Percentiles rank a stretch among this genome's conserved stretches.
These are phyloP conservation scores for Bicyclus anynana DNA, from an alignment of 1,140 invertebrate species.

Conservation along the genomic window DNA sequence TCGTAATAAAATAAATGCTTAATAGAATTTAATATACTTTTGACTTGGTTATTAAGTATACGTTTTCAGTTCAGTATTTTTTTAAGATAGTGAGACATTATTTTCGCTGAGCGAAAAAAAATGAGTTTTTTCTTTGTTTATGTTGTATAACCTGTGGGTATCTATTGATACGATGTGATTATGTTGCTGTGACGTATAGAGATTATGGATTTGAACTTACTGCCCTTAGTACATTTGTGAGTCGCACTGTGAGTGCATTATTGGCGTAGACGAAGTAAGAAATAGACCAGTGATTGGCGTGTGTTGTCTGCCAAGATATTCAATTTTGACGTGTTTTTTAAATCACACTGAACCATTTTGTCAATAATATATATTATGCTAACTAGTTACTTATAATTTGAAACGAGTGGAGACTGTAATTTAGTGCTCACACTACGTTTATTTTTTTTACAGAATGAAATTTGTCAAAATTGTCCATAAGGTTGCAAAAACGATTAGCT, in stretches of 20 bases:
- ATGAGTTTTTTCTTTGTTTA: constrained; percentile 35
- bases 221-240: constrained; percentile 11
- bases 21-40: constrained; percentile 28
- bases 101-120: constrained; percentile 58
- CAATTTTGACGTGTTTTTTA: no score
- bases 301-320: no score
- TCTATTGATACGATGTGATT: constrained; percentile 68
- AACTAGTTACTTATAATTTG: no score
- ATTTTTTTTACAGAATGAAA: no score
- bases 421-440: no score
- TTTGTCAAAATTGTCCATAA: no score
- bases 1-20: not conserved
- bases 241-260: not conserved
- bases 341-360: no score
- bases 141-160: constrained; percentile 44
- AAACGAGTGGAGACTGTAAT: no score
- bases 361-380: no score
- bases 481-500: no score
- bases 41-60: constrained; percentile 37
- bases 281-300: no score
- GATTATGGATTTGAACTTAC: constrained; percentile 23
- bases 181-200: constrained; percentile 63
- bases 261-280: no score
- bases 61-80: constrained; percentile 55
- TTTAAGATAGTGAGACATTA: constrained; percentile 49